A percentile compares a stretch with the other conserved stretches of the same genome.
Conservation (phyloP, 2,113 vertebrate species). For the Suncus etruscus region DNA sequence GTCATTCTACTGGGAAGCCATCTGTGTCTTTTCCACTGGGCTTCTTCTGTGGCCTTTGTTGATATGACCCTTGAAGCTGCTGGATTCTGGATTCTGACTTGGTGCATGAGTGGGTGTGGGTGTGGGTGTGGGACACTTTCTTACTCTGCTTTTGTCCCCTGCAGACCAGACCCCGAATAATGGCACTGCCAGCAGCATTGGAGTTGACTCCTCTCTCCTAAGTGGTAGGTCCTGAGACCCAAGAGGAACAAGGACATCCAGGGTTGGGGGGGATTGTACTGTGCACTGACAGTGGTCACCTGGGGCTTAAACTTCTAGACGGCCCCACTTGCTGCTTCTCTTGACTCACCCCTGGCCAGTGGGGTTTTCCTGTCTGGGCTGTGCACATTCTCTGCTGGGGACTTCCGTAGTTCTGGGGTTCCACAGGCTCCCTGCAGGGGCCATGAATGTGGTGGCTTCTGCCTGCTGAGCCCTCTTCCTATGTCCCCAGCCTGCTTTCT, state of each 20-base stretch:
- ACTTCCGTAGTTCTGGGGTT: not conserved
- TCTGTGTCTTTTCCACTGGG: not conserved
- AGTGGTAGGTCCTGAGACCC: conserved; percentile 72
- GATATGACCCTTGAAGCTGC: not conserved
- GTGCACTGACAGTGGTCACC: not conserved
- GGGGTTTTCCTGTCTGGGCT: not conserved
- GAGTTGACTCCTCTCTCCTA: conserved; percentile 38
- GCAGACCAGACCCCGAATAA: conserved; percentile 45
- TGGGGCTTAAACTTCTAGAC: not conserved
- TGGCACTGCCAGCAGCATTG: not conserved
- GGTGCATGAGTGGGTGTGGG: not conserved
- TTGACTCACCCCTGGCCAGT: not conserved
- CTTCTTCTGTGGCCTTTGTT: not conserved
- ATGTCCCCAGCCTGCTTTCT: not conserved
- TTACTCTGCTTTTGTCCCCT: conserved; percentile 48
- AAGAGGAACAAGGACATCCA: not conserved
- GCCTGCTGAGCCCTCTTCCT: not conserved
- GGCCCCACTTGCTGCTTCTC: not conserved
- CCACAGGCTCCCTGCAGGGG: not conserved
- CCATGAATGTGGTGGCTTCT: not conserved
- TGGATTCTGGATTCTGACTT: conserved; percentile 1
- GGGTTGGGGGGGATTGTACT: not conserved
- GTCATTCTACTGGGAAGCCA: not conserved
- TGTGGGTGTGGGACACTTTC: not conserved
- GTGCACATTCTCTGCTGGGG: not conserved